Evolutionary conservation across 2,888 invertebrate genomes (phyloP).

Genomic region (Phyllotreta striolata): DNA sequence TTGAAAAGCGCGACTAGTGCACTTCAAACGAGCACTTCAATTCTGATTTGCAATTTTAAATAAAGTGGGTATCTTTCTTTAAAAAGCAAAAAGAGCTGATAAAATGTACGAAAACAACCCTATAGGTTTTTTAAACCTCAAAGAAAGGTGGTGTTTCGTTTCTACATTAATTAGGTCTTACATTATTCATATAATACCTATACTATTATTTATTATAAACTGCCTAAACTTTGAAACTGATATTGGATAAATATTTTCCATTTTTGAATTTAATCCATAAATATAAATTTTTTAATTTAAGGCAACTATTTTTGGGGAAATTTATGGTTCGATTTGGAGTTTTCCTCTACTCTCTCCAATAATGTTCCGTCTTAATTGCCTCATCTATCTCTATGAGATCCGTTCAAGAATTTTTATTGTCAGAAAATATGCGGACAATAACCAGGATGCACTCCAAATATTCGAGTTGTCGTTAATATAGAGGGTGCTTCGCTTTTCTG

Average conservation of each 20-base stretch:
- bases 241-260: background rate
- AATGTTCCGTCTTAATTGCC: conserved; percentile 10
- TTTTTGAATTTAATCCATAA: background rate
- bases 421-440: conserved; percentile 11
- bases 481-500: no score
- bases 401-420: conserved; percentile 23
- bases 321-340: background rate
- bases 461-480: background rate
- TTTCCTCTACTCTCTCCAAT: conserved; percentile 8
- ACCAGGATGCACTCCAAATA: conserved; percentile 13
- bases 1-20: conserved; percentile 10
- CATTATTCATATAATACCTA: no score
- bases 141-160: background rate
- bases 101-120: background rate
- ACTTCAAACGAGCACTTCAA: conserved; percentile 6
- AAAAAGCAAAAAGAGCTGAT: background rate
- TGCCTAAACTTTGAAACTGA: no score
- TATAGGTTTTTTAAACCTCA: background rate
- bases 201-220: no score
- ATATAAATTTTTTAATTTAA: background rate
- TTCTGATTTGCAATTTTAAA: conserved; percentile 13
- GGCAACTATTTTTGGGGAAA: background rate
- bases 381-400: conserved; percentile 1
- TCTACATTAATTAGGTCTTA: no score
- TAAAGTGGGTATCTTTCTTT: conserved; percentile 2